Conservation (phyloP, 2,113 vertebrate genomes). For the Heterocephalus glaber region DNA sequence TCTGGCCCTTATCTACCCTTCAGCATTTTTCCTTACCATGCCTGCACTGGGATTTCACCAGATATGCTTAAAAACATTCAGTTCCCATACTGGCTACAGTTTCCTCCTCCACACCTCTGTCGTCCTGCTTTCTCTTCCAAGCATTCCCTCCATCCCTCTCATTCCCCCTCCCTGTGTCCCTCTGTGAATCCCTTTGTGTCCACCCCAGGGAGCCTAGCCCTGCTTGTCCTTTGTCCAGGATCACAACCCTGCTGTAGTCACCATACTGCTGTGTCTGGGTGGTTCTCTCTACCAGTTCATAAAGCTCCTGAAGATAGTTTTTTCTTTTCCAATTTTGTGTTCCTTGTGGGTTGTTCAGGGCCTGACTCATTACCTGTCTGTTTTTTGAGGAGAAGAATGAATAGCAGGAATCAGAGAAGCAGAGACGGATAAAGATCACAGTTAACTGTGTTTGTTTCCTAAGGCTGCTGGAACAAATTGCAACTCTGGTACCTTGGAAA, state of each 20-base stretch:
- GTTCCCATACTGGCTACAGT: not conserved
- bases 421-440: not conserved
- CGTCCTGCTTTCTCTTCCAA: not conserved
- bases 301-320: not conserved
- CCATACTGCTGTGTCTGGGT: not conserved
- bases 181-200: constrained; percentile 4
- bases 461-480: not conserved
- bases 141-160: not conserved
- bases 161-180: not conserved
- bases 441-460: not conserved
- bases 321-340: not conserved
- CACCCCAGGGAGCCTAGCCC: not conserved
- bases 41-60: constrained; percentile 25
- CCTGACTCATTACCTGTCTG: not conserved
- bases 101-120: not conserved
- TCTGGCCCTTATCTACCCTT: not conserved
- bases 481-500: not conserved
- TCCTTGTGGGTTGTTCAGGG: not conserved
- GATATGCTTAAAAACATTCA: not conserved
- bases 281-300: not conserved
- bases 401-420: not conserved
- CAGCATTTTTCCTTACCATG: not conserved
- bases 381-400: constrained; percentile 17
- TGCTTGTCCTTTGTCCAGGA: not conserved
- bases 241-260: not conserved